Evolutionary conservation across 2,113 vertebrate genomes (phyloP).

Genomic region (Periophthalmodon schlosseri): DNA sequence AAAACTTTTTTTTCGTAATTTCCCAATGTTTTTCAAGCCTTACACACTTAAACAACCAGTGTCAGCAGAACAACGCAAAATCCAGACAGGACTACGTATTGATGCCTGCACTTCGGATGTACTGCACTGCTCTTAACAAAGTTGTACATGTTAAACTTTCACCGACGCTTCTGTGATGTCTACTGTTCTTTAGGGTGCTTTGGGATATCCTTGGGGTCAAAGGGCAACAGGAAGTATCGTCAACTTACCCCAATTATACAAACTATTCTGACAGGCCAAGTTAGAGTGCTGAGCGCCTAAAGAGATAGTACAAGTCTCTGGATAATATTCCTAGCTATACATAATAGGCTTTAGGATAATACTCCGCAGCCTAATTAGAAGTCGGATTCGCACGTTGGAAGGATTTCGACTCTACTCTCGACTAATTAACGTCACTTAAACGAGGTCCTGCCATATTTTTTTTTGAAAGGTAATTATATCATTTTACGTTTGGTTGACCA

Average conservation of each 20-base stretch:
- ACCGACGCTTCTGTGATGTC: neutral
- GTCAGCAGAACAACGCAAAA: too few species aligned
- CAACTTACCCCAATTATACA: neutral
- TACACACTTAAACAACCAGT: too few species aligned
- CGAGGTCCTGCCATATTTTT: constrained; percentile 67
- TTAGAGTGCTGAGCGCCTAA: constrained; percentile 10
- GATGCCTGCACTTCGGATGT: neutral
- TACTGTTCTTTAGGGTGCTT: neutral
- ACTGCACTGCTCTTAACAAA: neutral
- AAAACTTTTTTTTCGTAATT: too few species aligned
- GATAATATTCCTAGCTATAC: constrained; percentile 33
- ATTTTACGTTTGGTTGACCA: constrained; percentile 76
- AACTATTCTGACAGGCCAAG: neutral
- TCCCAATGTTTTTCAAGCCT: too few species aligned
- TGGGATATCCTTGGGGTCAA: neutral
- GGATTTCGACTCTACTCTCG: constrained; percentile 60
- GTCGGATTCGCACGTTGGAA: constrained; percentile 51
- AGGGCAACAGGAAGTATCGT: constrained; percentile 3
- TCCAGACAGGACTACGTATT: too few species aligned
- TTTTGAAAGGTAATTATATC: constrained; percentile 80
- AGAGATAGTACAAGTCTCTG: constrained; percentile 13
- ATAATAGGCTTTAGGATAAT: constrained; percentile 36
- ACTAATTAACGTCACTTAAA: constrained; percentile 81
- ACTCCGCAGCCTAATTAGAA: constrained; percentile 69
- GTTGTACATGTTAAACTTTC: neutral